These are phyloP conservation scores for Cossypha caffra DNA, from an alignment of 2,797 vertebrate species.

Conservation along the genomic window DNA sequence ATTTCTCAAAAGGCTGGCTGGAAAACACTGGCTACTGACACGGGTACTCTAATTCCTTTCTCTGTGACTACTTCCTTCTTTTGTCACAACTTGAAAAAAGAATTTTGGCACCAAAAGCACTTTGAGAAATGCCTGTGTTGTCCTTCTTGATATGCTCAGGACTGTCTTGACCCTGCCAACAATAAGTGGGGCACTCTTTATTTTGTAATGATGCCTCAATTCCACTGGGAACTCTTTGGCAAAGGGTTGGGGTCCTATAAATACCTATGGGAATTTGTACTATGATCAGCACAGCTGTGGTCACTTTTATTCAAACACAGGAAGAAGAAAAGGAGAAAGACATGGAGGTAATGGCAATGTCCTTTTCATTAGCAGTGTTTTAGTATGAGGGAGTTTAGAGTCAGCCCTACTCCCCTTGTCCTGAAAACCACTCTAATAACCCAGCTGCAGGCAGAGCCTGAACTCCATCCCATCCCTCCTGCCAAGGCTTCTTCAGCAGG, in stretches of 20 bases:
- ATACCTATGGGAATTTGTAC: background rate
- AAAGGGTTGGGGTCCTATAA: background rate
- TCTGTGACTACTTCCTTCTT: background rate
- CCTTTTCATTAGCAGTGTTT: background rate
- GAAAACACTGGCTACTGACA: background rate
- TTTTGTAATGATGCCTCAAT: background rate
- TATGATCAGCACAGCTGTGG: background rate
- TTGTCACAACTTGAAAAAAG: background rate
- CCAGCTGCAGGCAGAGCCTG: background rate
- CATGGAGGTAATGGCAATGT: background rate
- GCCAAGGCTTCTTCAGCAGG: background rate
- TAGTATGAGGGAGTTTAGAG: background rate
- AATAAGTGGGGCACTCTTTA: background rate
- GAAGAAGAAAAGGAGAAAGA: background rate
- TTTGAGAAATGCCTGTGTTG: background rate
- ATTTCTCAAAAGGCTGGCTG: background rate
- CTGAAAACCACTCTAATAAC: background rate
- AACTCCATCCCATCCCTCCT: background rate
- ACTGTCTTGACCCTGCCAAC: background rate
- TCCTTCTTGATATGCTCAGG: background rate
- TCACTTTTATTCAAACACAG: background rate
- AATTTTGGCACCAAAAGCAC: background rate
- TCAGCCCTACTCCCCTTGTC: background rate
- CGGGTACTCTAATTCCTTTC: background rate
- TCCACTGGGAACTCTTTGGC: background rate